These are phyloP conservation scores for Palythoa caribaeorum DNA, from an alignment of 92 coral and sea anemone species.

Conservation along the genomic window DNA sequence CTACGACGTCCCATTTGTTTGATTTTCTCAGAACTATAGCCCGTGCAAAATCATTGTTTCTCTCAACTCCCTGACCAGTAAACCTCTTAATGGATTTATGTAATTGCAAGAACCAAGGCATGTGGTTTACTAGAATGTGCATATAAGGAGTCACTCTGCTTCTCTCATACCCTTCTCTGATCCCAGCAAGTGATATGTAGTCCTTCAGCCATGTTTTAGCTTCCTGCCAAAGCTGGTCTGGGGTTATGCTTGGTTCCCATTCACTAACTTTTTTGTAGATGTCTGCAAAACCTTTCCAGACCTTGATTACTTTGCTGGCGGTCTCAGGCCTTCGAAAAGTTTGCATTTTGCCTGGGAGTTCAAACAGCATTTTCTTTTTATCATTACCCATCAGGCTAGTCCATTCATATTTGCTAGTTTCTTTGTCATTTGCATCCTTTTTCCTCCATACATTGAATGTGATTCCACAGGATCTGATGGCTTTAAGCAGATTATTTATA, in stretches of 20 bases:
- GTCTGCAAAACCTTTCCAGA: slow-evolving; percentile 61
- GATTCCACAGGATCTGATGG: slow-evolving; percentile 64
- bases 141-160: slow-evolving; percentile 64
- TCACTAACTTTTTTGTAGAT: slow-evolving; percentile 18
- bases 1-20: slow-evolving; percentile 63
- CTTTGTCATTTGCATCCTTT: slow-evolving; percentile 56
- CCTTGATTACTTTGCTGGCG: slow-evolving; percentile 27
- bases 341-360: no score
- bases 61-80: slow-evolving; percentile 59
- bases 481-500: slow-evolving; percentile 40
- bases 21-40: slow-evolving; percentile 60
- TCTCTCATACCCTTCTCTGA: slow-evolving; percentile 60
- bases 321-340: slow-evolving; percentile 45
- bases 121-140: slow-evolving; percentile 51
- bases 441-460: slow-evolving; percentile 60
- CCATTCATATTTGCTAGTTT: slow-evolving; percentile 45
- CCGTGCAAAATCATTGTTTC: slow-evolving; percentile 56
- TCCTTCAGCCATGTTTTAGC: background rate
- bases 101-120: slow-evolving; percentile 29
- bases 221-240: background rate
- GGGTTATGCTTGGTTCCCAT: background rate
- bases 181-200: background rate
- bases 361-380: slow-evolving; percentile 60
- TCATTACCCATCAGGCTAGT: slow-evolving; percentile 57
- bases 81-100: slow-evolving; percentile 40